phyloP scores from a whole-genome alignment of 2,113 vertebrate genomes.

The Xiphophorus hellerii region DNA sequence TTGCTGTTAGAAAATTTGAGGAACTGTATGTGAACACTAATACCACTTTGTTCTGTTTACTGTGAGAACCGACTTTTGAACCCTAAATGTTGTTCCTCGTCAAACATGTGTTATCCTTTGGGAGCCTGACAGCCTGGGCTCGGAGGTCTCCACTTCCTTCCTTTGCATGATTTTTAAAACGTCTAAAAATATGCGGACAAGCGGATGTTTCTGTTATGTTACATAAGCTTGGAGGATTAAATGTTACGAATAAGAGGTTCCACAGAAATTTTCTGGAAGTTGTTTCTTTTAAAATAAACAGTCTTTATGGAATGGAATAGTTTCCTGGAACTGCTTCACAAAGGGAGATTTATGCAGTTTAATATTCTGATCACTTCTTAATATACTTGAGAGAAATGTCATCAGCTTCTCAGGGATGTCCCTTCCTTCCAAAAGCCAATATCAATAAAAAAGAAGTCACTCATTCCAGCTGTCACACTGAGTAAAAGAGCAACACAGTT shows the following conservation, averaged over 20 bases:
- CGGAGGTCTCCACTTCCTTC: constrained; percentile 62
- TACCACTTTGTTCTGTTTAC: constrained; percentile 75
- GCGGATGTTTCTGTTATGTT: constrained; percentile 70
- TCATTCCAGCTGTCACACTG: too few species aligned
- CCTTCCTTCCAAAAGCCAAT: constrained; percentile 10
- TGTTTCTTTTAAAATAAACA: constrained; percentile 66
- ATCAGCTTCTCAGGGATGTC: constrained; percentile 20
- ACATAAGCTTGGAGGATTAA: constrained; percentile 64
- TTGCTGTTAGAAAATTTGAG: not conserved
- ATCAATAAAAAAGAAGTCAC: not conserved
- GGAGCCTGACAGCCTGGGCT: constrained; percentile 47
- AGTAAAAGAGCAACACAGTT: not conserved
- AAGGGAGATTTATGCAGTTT: constrained; percentile 21
- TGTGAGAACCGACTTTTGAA: constrained; percentile 74
- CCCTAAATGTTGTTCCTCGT: constrained; percentile 68
- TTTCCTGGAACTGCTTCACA: constrained; percentile 66
- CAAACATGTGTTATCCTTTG: constrained; percentile 48
- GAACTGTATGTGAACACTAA: constrained; percentile 63
- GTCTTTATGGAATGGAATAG: constrained; percentile 42
- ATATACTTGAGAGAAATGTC: constrained; percentile 28
- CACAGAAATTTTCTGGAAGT: constrained; percentile 64
- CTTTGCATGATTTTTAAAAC: constrained; percentile 67
- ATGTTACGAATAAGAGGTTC: constrained; percentile 73
- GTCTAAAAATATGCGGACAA: constrained; percentile 73
- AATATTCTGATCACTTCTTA: constrained; percentile 43